Base-by-base conservation (phyloP, 2,888 invertebrate species). In the Stenolophus ochropezus region DNA sequence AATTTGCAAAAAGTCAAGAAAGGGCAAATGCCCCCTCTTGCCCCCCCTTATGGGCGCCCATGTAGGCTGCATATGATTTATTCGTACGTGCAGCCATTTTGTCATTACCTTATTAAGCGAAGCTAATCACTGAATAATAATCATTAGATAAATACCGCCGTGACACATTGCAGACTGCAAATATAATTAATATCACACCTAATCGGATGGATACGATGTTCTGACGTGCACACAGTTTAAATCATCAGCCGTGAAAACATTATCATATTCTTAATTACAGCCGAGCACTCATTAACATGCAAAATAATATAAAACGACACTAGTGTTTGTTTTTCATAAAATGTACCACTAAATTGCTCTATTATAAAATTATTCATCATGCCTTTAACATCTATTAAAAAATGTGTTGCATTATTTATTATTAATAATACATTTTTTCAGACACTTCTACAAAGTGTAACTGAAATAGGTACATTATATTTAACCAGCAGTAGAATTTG, bases 101-200 rank as follows among this genome's bases (percentile, higher is more conserved):
- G 56, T 76, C 33, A 74, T 51, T 74, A 74, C 53, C 49, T 74
- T 51, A 53, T 74, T 74, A 53, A 74, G 51, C 73, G 33, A 8
- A 74, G 74, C 23, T 74, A 53, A 74, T 74, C 20, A 33, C 27
- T 56, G 76, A 76, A 76, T 76, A 56, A 76, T 76, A 76, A 76
- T 76, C 23, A 56, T 53, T 27, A 56, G 56, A 51, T 74, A 51
- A 51, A 74, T 74, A 74, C 51, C 25, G 20, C 8, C 53, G 51
- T 74, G 47, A 74, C 49, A 49, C 23, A 53, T 20, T 33, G 58
- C 53, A 56, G 33, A 25, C 76, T 76, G 76, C 56, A 76, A 75
- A 33, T 76, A 58, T 76, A 76, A 76, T 76, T 76, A 56, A 76
- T 56, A 76, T 33, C 21, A 76, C 33, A 53, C 11, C 21, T 73